phyloP scores from a whole-genome alignment of 2,113 vertebrate genomes.

The Megaceryle maxima region DNA sequence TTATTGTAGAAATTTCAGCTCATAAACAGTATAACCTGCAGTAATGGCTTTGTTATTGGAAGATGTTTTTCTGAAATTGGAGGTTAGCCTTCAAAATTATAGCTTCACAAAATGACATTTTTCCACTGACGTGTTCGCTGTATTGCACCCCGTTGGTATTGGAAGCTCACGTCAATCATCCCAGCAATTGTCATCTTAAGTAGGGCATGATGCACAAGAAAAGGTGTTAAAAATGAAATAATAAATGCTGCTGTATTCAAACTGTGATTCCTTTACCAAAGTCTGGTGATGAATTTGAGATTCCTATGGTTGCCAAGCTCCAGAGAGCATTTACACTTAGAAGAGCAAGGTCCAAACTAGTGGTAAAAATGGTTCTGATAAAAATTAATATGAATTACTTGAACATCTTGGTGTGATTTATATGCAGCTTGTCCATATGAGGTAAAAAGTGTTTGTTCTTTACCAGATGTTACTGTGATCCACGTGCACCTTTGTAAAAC shows the following conservation, averaged over 20 bases:
- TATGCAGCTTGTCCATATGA: neutral
- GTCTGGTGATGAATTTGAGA: neutral
- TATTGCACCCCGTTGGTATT: neutral
- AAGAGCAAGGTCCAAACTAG: neutral
- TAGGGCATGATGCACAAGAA: neutral
- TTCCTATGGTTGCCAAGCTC: neutral
- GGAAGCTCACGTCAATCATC: neutral
- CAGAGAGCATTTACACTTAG: neutral
- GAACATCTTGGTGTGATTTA: neutral
- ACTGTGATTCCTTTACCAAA: neutral
- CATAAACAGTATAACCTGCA: neutral
- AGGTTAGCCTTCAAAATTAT: conserved; percentile 31
- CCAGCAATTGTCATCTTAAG: neutral
- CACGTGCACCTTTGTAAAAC: neutral
- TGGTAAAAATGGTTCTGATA: neutral
- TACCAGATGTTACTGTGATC: neutral
- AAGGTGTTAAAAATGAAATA: neutral
- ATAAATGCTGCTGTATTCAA: neutral
- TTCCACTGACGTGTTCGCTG: neutral
- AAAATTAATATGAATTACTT: neutral
- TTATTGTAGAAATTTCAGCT: neutral
- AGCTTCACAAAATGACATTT: neutral
- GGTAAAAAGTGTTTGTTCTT: neutral
- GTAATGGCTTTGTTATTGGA: conserved; percentile 5
- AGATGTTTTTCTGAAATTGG: conserved; percentile 30